Percentiles rank a stretch among this genome's conserved stretches.
Evolutionary conservation across 2,888 invertebrate species (phyloP).

Genomic region (Andrena haemorrhoa): DNA sequence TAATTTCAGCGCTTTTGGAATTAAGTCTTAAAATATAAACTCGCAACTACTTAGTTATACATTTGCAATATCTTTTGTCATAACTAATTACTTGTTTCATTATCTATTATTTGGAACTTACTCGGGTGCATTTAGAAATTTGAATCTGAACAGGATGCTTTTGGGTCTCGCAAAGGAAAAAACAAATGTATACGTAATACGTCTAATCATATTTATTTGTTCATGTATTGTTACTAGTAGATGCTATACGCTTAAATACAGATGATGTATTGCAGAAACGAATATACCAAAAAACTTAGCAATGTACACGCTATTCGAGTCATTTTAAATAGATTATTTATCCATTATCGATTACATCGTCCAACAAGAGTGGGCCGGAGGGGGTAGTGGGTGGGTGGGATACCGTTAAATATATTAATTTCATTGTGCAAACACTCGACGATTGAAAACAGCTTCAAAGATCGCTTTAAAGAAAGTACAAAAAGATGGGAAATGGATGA

Average conservation of each 20-base stretch:
- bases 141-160: too few relatives aligned
- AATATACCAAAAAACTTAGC: constrained; percentile 82
- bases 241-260: constrained; percentile 84
- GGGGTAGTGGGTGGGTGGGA: not conserved
- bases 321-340: constrained; percentile 79
- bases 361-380: constrained; percentile 71
- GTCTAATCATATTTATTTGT: constrained; percentile 84
- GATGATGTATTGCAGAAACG: constrained; percentile 82
- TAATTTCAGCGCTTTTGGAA: too few relatives aligned
- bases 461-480: constrained; percentile 63
- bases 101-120: too few relatives aligned
- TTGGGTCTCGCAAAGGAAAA: too few relatives aligned
- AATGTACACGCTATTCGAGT: constrained; percentile 82
- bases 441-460: constrained; percentile 61
- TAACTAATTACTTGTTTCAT: too few relatives aligned
- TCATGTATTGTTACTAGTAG: constrained; percentile 81
- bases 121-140: too few relatives aligned
- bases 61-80: too few relatives aligned
- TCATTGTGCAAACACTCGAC: constrained; percentile 75
- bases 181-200: constrained; percentile 46
- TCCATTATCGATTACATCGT: constrained; percentile 77
- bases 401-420: constrained; percentile 81
- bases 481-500: constrained; percentile 45
- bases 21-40: too few relatives aligned
- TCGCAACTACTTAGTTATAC: too few relatives aligned